Evolutionary conservation across 2,888 invertebrate genomes (phyloP), one percentile per base, ranked within the genome.

Genomic region (Eristalis intricaria): DNA sequence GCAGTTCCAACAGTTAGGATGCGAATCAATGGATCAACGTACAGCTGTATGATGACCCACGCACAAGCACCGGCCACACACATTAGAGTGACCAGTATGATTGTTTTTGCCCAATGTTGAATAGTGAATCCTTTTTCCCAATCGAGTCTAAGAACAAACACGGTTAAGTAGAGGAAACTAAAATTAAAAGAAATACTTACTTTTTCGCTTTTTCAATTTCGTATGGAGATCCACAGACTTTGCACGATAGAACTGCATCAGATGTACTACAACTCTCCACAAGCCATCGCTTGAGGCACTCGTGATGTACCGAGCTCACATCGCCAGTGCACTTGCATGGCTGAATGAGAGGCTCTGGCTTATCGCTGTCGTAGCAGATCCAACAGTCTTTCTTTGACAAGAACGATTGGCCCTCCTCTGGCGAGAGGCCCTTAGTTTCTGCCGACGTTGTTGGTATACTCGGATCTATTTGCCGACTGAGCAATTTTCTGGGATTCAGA

Each of bases 291-390:
- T 97, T 95, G 75, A 98, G 94, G 92, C 98, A 98, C 92, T 98
- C 97, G 92, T 98, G 97, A 93, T 98, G 98, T 69, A 98, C 98
- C 38, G 96, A 96, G 83, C 97, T 96, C n/a, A 98, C 97, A 93
- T 98, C 98, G 10, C 98, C 98, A 63, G 97, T 96, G 92, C 98
- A 98, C 78, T 96, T 96, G 91, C 98, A 98, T 13, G 98, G 98
- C 90, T 97, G 96, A 91, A 98, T 98, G 82, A 98, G 94, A 1
- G 97, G 96, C 91, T 98, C 98, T 23, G 94, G 93, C 77, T 97
- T 95, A 43, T 97, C 95, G 88, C 94, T 94, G 93, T 98, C 98
- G 92, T 98, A 98, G 93, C 98, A 98, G 90, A 98, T 98, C 98
- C 98, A 98, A 92, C 98, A 98, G 92, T 98, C 98, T 90, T 95